Evolutionary conservation across 2,797 vertebrate species (phyloP).

Genomic region (Dipus sagitta): DNA sequence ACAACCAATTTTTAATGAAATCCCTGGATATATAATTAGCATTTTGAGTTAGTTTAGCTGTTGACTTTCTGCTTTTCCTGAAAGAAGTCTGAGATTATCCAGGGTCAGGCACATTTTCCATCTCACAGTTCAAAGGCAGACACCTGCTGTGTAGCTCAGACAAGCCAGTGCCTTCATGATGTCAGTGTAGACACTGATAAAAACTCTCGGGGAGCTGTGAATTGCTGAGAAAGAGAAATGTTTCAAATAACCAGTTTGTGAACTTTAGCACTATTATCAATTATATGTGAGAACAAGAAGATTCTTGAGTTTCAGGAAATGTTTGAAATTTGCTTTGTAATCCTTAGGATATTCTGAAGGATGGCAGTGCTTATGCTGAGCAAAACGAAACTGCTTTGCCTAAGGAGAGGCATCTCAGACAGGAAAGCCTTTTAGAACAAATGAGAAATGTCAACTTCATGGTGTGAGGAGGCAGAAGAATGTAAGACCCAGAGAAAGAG

Average conservation of each 20-base stretch:
- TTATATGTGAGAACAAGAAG: not conserved
- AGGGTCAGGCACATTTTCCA: not conserved
- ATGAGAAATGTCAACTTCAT: not conserved
- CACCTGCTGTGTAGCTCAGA: not conserved
- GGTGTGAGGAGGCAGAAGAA: not conserved
- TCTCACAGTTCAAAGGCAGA: not conserved
- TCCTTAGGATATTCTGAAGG: not conserved
- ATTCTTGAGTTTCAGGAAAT: not conserved
- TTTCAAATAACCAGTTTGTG: not conserved
- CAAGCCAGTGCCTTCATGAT: not conserved
- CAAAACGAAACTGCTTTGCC: not conserved
- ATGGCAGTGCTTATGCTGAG: not conserved
- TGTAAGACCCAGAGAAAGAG: too few relatives aligned
- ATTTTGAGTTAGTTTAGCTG: not conserved
- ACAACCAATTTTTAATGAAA: not conserved
- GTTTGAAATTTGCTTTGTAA: not conserved
- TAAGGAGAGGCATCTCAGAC: not conserved
- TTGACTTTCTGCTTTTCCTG: not conserved
- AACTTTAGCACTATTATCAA: constrained; percentile 15
- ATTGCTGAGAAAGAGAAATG: not conserved
- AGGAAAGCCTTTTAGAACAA: not conserved
- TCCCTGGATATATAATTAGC: constrained; percentile 33
- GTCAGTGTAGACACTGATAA: not conserved
- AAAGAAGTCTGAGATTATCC: not conserved
- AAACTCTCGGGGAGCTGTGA: not conserved